Percentiles rank a stretch among this genome's conserved stretches.
phyloP scores from a whole-genome alignment of 2,888 invertebrate genomes.

The Euclidia mi region DNA sequence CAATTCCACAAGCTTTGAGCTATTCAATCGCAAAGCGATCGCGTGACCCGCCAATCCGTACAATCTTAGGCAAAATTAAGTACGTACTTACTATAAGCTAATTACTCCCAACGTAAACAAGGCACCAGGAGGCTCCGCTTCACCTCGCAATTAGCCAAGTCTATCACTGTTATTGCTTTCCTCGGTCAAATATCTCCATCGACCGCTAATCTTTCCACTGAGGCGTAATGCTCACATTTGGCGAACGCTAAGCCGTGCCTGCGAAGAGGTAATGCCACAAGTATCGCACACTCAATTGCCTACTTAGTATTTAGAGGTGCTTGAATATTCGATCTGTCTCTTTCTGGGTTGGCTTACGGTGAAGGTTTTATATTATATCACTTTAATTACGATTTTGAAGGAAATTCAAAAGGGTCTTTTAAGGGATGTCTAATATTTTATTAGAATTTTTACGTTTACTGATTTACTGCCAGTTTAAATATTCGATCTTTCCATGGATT shows the following conservation, averaged over 20 bases:
- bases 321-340: slow-evolving; percentile 15
- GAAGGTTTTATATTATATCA: too few species aligned
- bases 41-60: too few species aligned
- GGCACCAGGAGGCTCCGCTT: slow-evolving; percentile 10
- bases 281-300: slow-evolving; percentile 29
- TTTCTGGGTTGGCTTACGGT: neutral
- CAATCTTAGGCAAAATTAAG: too few species aligned
- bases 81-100: neutral
- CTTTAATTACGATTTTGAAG: too few species aligned
- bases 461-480: too few species aligned
- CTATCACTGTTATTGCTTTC: slow-evolving; percentile 35
- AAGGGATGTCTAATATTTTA: too few species aligned
- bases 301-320: slow-evolving; percentile 40
- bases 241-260: slow-evolving; percentile 36
- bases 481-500: too few species aligned
- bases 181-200: slow-evolving; percentile 40
- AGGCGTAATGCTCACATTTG: slow-evolving; percentile 38
- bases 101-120: slow-evolving; percentile 6
- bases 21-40: too few species aligned
- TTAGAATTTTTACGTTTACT: too few species aligned
- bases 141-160: slow-evolving; percentile 26
- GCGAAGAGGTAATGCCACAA: slow-evolving; percentile 13
- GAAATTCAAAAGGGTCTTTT: too few species aligned
- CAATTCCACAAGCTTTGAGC: too few species aligned
- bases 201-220: slow-evolving; percentile 49